phyloP scores from a whole-genome alignment of 1,140 invertebrate species.

The Drosophila ficusphila region DNA sequence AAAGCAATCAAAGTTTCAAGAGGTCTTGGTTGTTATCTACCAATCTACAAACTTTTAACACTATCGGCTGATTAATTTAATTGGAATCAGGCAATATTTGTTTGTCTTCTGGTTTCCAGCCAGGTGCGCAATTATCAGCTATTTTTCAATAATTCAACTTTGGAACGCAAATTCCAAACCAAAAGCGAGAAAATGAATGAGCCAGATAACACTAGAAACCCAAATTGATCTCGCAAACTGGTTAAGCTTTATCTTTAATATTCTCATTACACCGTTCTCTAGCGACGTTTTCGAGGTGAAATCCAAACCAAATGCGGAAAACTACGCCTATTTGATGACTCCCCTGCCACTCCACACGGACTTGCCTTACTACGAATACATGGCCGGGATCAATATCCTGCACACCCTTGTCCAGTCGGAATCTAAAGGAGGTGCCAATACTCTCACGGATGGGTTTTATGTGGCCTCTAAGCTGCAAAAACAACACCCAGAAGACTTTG shows the following conservation, averaged over 20 bases:
- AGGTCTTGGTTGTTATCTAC: conserved; percentile 4
- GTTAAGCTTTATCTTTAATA: not conserved
- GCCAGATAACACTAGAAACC: too few species aligned
- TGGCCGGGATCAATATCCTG: conserved; percentile 88
- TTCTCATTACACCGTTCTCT: not conserved
- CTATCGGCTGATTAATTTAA: conserved; percentile 20
- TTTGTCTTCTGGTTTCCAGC: not conserved
- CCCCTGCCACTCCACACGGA: conserved; percentile 89
- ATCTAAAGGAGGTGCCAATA: conserved; percentile 87
- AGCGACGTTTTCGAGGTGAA: conserved; percentile 87
- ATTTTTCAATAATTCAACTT: too few species aligned
- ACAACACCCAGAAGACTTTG: conserved; percentile 85
- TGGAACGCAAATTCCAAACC: too few species aligned
- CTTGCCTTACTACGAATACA: conserved; percentile 90
- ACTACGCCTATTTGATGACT: conserved; percentile 88
- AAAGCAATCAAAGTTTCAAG: too few species aligned
- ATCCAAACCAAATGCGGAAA: conserved; percentile 88
- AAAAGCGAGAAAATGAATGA: too few species aligned
- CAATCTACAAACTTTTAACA: conserved; percentile 12
- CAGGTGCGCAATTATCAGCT: not conserved
- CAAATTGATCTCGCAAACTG: too few species aligned
- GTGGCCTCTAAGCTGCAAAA: conserved; percentile 86
- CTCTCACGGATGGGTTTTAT: conserved; percentile 87
- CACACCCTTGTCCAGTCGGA: conserved; percentile 88
- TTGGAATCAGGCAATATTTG: not conserved